These are phyloP conservation scores for Pinctada fucata DNA, from an alignment of 2,888 invertebrate species.

Conservation along the genomic window DNA sequence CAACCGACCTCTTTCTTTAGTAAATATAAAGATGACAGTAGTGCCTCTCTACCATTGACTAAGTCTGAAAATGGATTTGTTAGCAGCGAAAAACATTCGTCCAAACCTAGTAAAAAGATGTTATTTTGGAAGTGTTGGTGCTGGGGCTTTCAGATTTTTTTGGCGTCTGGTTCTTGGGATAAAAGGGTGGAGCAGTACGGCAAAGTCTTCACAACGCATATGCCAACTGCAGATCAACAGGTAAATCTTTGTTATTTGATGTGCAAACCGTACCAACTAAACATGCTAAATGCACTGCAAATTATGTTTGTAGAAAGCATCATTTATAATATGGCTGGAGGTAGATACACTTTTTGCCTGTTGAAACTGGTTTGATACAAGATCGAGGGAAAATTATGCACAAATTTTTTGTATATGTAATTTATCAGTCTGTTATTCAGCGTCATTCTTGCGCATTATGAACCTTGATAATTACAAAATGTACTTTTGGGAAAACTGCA, in stretches of 20 bases:
- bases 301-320: too few species aligned
- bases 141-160: slow-evolving; percentile 58
- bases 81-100: slow-evolving; percentile 35
- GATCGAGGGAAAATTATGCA: too few species aligned
- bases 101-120: slow-evolving; percentile 56
- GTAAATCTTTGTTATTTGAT: slow-evolving; percentile 44
- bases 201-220: slow-evolving; percentile 54
- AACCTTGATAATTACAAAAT: too few species aligned
- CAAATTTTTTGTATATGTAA: too few species aligned
- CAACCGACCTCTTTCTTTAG: slow-evolving; percentile 41
- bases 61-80: slow-evolving; percentile 43
- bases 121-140: slow-evolving; percentile 66
- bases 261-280: too few species aligned
- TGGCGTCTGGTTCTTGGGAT: slow-evolving; percentile 68
- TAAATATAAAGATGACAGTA: slow-evolving; percentile 31
- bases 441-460: too few species aligned
- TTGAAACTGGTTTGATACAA: too few species aligned
- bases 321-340: too few species aligned
- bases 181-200: slow-evolving; percentile 55
- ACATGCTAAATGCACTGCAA: too few species aligned
- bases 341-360: too few species aligned
- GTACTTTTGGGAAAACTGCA: too few species aligned
- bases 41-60: slow-evolving; percentile 40
- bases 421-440: too few species aligned
- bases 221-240: slow-evolving; percentile 47